Base-by-base conservation (phyloP, 1,140 invertebrate genomes). In the Caerostris extrusa region DNA sequence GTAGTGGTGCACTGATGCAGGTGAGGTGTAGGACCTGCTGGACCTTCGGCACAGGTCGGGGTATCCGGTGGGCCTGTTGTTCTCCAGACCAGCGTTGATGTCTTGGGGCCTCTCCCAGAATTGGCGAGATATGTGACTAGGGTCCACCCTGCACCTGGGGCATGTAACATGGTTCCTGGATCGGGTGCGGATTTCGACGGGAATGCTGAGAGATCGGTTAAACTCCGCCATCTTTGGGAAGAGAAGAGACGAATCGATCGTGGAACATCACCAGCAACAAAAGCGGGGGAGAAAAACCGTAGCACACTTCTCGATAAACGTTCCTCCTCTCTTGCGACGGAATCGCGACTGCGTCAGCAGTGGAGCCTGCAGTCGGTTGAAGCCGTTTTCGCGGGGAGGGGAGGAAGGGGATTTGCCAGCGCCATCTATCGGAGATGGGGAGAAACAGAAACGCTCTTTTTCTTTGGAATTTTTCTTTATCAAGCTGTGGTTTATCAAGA, bases 61-160 rank as follows among this genome's bases (percentile, higher is more conserved):
- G 57, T 94, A 90, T 56, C 88, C 87, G 17, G 14, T 77, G 61
- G 85, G 53, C n/a, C 64, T 57, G n/a, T 56, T 53, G 12, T 7
- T 17, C 7, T 71, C 53, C 7, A 58, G 56, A 50, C 14, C 19
- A 14, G 12, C 10, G 90, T 91, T 91, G 58, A 82, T 91, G 34
- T 34, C 34, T 5, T 82, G 60, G 10, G 61, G 71, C 6, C 87
- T 83, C 19, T 90, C 87, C 93, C 93, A 94, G 61, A 90, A 90
- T 17, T 94, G 93, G 50, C 93, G 93, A 83, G 93, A 94, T 94
- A 94, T 94, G 93, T 94, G 93, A 94, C 93, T 94, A 94, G 93
- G 93, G 50, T 94, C 93, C 12, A 94, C 93, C 53, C 93, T 90
- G 19, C 93, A 94, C n/a, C 93, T 64, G 3, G 93, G 93, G 12